Base-by-base conservation (phyloP, 2,888 invertebrate species). In the Drosophila acutilabella region DNA sequence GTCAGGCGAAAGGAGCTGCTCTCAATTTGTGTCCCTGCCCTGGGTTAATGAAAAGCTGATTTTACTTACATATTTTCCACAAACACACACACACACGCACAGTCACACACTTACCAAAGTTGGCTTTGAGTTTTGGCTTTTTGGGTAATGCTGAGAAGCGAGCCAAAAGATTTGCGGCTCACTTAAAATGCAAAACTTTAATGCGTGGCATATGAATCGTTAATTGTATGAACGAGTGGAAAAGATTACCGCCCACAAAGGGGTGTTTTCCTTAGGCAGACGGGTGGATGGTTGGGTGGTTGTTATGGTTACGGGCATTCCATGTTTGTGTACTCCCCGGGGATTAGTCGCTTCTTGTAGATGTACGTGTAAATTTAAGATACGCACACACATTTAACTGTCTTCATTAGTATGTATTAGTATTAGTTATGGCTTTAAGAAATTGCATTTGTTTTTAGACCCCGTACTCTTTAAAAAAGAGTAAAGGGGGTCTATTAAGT, bases 21-120 rank as follows among this genome's bases (percentile, higher is more conserved):
- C 61, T 51, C 60, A 60, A 71, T 61, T 61, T 59, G 64, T 60
- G 53, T 56, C 54, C 14, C 71, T 48, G 36, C 14, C 13, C 42
- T 66, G 78, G 74, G 77, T 83, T 86, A 86, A 86, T 86, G 81
- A 83, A 81, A 86, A 86, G 70, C 77, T 52, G 67, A 78, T 75
- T 79, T 74, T 60, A 64, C 74, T 69, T 71, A 64, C 71, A 66
- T 59, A 62, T 58, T 62, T 62, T 53, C 38, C 61, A 67, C 60
- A 72, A 42, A 64, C 59, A 60, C 33, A 64, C 54, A 65, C 38
- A 57, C 44, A 54, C 44, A 42, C 44, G 23, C 23, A 42, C 38
- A 45, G 10, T 38, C 40, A 47, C 30, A 51, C 52, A 64, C 23
- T 56, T 13, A 16, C 13, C 47, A 48, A 72, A 75, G 67, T 75